phyloP scores from a whole-genome alignment of 2,797 vertebrate genomes.

The Micromesistius poutassou region DNA sequence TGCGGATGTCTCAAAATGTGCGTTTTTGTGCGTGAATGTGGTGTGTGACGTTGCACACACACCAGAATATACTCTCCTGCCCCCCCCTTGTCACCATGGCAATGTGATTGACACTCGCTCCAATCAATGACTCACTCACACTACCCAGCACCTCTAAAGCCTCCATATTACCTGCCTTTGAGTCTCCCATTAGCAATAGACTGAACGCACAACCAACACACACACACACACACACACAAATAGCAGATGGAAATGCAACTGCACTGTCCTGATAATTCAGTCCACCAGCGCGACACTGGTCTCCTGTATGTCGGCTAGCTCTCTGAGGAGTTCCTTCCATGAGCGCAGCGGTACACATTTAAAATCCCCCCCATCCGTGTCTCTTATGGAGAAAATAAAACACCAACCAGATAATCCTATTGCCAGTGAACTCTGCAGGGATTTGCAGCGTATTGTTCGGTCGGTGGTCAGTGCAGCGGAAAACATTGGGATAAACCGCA shows the following conservation, averaged over 20 bases:
- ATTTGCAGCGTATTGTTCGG: conserved; percentile 50
- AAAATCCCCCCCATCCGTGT: conserved; percentile 13
- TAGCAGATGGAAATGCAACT: conserved; percentile 10
- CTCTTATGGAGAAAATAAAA: background rate
- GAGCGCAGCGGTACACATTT: conserved; percentile 30
- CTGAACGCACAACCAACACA: background rate
- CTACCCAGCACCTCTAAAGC: conserved; percentile 50
- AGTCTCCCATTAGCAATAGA: conserved; percentile 24
- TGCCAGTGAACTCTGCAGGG: conserved; percentile 38
- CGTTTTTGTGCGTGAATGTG: background rate
- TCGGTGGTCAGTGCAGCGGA: conserved; percentile 59
- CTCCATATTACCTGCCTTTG: conserved; percentile 39
- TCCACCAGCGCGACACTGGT: background rate
- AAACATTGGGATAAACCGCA: conserved; percentile 58
- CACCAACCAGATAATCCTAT: conserved; percentile 31
- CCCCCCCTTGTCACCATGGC: conserved; percentile 44
- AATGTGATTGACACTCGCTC: conserved; percentile 58
- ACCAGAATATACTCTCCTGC: background rate
- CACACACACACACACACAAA: background rate
- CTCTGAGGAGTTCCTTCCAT: conserved; percentile 13
- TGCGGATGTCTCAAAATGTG: background rate
- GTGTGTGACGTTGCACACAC: background rate
- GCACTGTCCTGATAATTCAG: conserved; percentile 17
- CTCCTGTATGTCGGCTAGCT: background rate
- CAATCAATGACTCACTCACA: conserved; percentile 27